These are phyloP conservation scores for Solenopsis invicta DNA, from an alignment of 1,140 invertebrate genomes.

Conservation along the genomic window DNA sequence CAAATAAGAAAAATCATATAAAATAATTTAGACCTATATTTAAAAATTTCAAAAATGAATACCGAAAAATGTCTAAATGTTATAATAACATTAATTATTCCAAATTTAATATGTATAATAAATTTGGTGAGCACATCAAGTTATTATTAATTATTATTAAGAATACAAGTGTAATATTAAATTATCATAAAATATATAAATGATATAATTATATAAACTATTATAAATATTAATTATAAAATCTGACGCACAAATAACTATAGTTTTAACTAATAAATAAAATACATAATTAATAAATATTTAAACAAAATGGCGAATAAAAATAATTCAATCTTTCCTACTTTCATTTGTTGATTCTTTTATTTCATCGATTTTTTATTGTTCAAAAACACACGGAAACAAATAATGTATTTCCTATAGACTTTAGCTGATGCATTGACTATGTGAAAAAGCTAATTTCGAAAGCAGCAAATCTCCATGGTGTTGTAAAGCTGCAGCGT, in stretches of 20 bases:
- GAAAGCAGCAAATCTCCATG: constrained; percentile 36
- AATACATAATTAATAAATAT: neutral
- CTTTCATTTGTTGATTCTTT: neutral
- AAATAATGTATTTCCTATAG: neutral
- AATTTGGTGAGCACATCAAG: neutral
- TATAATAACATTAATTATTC: neutral
- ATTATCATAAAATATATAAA: too few relatives aligned
- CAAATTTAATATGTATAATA: constrained; percentile 9
- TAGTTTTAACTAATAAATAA: neutral
- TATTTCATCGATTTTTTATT: neutral
- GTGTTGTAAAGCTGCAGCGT: constrained; percentile 11
- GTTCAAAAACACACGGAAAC: neutral
- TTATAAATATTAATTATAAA: too few relatives aligned
- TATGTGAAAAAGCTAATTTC: constrained; percentile 38
- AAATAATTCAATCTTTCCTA: neutral
- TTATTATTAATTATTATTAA: constrained; percentile 3
- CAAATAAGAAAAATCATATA: neutral
- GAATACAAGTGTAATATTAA: neutral
- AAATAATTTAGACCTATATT: neutral
- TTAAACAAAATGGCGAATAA: neutral
- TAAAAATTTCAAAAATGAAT: neutral
- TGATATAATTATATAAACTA: too few relatives aligned
- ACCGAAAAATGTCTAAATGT: neutral
- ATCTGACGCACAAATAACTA: neutral
- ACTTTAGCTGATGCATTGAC: neutral